Conservation (phyloP, 1,140 invertebrate species). For the Eufriesea mexicana region DNA sequence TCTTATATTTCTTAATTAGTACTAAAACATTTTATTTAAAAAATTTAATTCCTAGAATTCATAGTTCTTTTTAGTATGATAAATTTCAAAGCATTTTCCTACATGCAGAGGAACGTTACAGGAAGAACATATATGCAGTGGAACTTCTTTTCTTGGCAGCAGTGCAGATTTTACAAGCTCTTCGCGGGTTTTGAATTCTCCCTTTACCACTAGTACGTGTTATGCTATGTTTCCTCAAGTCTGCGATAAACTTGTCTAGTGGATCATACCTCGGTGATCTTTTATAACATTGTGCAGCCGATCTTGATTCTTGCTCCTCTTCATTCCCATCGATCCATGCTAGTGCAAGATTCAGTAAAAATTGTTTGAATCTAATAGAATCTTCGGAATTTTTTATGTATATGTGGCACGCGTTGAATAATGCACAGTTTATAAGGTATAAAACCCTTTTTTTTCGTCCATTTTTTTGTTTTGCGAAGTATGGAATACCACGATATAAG, state of each 20-base stretch:
- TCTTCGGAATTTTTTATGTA: slow-evolving; percentile 17
- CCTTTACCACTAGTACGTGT: slow-evolving; percentile 10
- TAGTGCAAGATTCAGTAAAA: slow-evolving; percentile 28
- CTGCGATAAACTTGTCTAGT: slow-evolving; percentile 2
- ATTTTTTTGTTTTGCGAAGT: slow-evolving; percentile 38
- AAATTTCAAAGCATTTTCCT: slow-evolving; percentile 40
- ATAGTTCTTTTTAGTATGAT: slow-evolving; percentile 40
- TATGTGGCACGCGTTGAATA: slow-evolving; percentile 4
- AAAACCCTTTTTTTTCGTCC: slow-evolving; percentile 25
- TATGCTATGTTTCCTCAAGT: slow-evolving; percentile 30
- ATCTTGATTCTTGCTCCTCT: slow-evolving; percentile 18
- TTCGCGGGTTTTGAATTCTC: slow-evolving; percentile 4
- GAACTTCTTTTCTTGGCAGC: slow-evolving; percentile 27
- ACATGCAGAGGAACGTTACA: slow-evolving; percentile 36
- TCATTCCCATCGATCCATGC: slow-evolving; percentile 18
- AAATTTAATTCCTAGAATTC: slow-evolving; percentile 13
- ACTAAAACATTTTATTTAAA: slow-evolving; percentile 26
- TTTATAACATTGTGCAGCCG: slow-evolving; percentile 20
- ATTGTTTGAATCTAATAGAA: slow-evolving; percentile 23
- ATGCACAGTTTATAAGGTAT: slow-evolving; percentile 44
- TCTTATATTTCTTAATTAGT: slow-evolving; percentile 37
- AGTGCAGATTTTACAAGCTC: no score
- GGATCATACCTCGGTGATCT: slow-evolving; percentile 25
- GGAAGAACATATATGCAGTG: slow-evolving; percentile 30
- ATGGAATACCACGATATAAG: slow-evolving; percentile 33